Percentiles rank a stretch among this genome's conserved stretches.
These are phyloP conservation scores for Gallinago media DNA, from an alignment of 2,113 vertebrate genomes.

Conservation along the genomic window DNA sequence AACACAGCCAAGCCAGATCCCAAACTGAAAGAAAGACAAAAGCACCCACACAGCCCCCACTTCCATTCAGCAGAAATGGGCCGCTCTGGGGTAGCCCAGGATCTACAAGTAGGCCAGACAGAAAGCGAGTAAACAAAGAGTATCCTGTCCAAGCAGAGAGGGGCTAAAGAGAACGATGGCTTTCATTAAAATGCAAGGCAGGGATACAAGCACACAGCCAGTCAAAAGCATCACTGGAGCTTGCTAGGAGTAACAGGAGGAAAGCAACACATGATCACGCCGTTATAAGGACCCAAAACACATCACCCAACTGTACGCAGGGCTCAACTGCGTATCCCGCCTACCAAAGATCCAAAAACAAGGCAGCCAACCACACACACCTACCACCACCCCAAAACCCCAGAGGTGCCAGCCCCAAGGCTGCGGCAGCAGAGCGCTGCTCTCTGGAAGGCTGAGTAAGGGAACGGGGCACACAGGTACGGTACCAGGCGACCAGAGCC, in stretches of 20 bases:
- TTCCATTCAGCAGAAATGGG: slow-evolving; percentile 65
- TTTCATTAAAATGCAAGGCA: slow-evolving; percentile 89
- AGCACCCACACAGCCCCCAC: slow-evolving; percentile 46
- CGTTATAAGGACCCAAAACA: background rate
- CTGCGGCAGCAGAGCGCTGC: background rate
- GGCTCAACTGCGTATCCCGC: rapidly evolving
- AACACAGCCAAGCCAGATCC: slow-evolving; percentile 31
- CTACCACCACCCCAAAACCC: background rate
- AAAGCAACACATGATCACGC: background rate
- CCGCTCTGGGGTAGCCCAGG: background rate
- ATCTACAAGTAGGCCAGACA: slow-evolving; percentile 75
- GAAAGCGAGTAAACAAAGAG: slow-evolving; percentile 81
- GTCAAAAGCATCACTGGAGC: slow-evolving; percentile 76
- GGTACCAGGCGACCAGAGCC: background rate
- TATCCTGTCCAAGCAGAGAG: slow-evolving; percentile 80
- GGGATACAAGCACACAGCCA: slow-evolving; percentile 74
- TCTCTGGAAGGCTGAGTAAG: background rate
- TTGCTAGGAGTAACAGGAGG: background rate
- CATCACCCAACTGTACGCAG: background rate
- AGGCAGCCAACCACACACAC: background rate
- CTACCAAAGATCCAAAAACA: background rate
- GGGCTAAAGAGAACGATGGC: slow-evolving; percentile 77
- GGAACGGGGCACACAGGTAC: background rate
- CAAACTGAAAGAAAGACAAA: slow-evolving; percentile 62
- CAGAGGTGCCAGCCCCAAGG: background rate